These are phyloP conservation scores for Aptenodytes forsteri DNA, from an alignment of 2,113 vertebrate genomes.

Conservation along the genomic window DNA sequence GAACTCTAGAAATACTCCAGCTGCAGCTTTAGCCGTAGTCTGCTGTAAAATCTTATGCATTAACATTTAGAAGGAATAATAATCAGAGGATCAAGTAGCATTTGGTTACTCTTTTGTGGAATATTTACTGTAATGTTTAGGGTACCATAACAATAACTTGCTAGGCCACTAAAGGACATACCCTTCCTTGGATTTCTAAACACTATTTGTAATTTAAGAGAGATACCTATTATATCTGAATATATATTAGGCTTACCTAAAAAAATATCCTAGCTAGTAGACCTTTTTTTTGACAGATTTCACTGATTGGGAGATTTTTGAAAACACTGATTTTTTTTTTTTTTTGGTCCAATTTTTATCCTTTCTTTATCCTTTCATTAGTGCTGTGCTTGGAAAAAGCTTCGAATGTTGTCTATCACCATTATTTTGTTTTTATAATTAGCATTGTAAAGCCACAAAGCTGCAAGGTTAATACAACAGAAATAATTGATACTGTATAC, in stretches of 20 bases:
- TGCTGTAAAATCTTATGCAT: not conserved
- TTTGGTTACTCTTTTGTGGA: not conserved
- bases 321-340: not conserved
- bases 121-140: not conserved
- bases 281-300: not conserved
- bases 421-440: not conserved
- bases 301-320: not conserved
- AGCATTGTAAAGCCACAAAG: not conserved
- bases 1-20: not conserved
- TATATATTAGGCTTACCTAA: not conserved
- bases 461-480: not conserved
- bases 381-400: not conserved
- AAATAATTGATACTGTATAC: not conserved
- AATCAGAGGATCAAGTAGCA: not conserved
- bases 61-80: not conserved
- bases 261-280: not conserved
- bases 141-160: not conserved
- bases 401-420: not conserved
- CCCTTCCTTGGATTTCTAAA: not conserved
- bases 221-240: not conserved
- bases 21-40: not conserved
- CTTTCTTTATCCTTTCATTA: not conserved
- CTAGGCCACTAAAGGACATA: not conserved
- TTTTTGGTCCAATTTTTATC: not conserved
- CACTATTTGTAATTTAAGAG: not conserved